phyloP scores from a whole-genome alignment of 2,113 vertebrate species.

The Arvicanthis niloticus region DNA sequence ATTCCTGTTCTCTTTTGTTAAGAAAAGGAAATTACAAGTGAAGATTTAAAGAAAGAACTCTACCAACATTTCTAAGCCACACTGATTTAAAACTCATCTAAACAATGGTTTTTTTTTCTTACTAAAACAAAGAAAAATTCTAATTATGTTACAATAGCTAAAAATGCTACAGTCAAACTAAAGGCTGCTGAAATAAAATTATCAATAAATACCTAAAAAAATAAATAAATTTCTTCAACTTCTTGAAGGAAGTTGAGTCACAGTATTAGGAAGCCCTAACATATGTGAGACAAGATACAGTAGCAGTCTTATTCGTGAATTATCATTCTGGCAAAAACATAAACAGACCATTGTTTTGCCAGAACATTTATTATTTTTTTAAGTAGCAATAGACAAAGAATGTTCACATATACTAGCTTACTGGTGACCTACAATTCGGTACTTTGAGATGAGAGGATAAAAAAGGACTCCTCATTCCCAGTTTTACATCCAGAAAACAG shows the following conservation, averaged over 20 bases:
- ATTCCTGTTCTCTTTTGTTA: slow-evolving; percentile 18
- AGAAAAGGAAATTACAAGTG: not conserved
- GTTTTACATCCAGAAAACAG: not conserved
- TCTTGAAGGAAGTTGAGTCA: slow-evolving; percentile 1
- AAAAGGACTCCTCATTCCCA: not conserved
- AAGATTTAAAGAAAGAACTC: not conserved
- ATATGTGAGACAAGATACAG: not conserved
- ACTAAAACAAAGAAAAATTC: slow-evolving; percentile 25
- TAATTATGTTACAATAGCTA: not conserved
- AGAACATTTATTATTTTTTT: not conserved
- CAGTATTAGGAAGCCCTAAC: slow-evolving; percentile 17
- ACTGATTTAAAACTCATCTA: not conserved
- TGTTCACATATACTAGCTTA: slow-evolving; percentile 2
- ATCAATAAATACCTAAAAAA: slow-evolving; percentile 1
- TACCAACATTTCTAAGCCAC: slow-evolving; percentile 49
- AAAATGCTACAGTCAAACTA: not conserved
- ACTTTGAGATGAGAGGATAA: not conserved
- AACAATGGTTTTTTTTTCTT: not conserved
- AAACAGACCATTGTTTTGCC: slow-evolving; percentile 4
- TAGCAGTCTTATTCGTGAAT: slow-evolving; percentile 9
- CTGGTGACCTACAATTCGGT: not conserved
- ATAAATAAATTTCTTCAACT: not conserved
- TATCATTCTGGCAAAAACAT: not conserved
- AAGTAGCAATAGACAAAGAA: slow-evolving; percentile 40
- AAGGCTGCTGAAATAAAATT: slow-evolving; percentile 17